A percentile compares a stretch with the other conserved stretches of the same genome.
Evolutionary conservation across 2,113 vertebrate species (phyloP).

Genomic region (Raja brachyura): DNA sequence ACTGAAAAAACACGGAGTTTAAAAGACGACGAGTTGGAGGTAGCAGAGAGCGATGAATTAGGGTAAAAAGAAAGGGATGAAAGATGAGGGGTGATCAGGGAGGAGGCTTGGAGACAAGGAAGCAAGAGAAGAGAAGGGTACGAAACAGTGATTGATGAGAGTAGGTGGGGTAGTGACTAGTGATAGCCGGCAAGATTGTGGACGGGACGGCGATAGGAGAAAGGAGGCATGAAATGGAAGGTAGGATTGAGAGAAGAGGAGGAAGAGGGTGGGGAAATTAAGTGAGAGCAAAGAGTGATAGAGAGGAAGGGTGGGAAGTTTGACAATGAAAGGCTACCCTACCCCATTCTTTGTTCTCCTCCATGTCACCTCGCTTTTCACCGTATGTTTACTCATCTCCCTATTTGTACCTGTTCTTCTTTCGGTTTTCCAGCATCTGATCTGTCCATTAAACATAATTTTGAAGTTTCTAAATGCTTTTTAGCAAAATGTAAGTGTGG

Average conservation of each 20-base stretch:
- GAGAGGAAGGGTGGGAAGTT: too few relatives aligned
- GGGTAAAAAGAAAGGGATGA: neutral
- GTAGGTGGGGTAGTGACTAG: neutral
- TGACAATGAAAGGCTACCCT: too few relatives aligned
- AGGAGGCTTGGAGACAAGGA: neutral
- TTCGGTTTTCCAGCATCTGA: too few relatives aligned
- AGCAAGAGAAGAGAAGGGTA: neutral
- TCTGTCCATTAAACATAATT: too few relatives aligned
- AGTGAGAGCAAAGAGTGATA: neutral
- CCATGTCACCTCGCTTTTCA: too few relatives aligned
- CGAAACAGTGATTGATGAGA: neutral
- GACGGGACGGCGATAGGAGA: neutral
- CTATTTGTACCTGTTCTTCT: too few relatives aligned
- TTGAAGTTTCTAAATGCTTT: too few relatives aligned
- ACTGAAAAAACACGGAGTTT: neutral
- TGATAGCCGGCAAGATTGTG: neutral
- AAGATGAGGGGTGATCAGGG: neutral
- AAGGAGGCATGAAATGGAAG: too few relatives aligned
- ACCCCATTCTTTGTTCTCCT: too few relatives aligned
- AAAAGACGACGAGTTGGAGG: neutral
- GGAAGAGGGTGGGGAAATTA: neutral
- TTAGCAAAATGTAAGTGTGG: too few relatives aligned
- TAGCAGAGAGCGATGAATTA: neutral
- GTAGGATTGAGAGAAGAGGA: neutral
- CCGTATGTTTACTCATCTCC: too few relatives aligned